Base-by-base conservation (phyloP, 2,797 vertebrate species). In the Decapterus maruadsi region DNA sequence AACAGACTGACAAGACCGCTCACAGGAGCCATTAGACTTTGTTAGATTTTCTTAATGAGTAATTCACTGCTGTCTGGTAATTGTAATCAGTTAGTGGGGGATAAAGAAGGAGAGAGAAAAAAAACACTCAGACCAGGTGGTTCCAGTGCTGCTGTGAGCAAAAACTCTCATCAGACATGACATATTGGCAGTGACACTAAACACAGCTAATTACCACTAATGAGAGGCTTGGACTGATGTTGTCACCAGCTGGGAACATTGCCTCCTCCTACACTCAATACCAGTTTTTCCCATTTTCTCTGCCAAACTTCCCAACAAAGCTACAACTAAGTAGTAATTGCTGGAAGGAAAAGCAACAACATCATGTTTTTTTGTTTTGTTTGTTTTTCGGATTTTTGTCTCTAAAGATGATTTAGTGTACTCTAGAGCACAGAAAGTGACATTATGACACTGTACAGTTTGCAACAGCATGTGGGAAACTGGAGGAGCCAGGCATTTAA, bases 171-270 rank as follows among this genome's bases (percentile, higher is more conserved):
- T 93, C 91, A 89, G 73, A 90, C 85, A 81, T 80, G 90, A 88
- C 87, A 87, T 90, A 91, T 88, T 93, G 92, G 88, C 73, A 2
- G 81, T 89, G 90, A 89, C 93, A 90, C 89, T 92, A 92, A 94
- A 90, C 85, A 92, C 82, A 72, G 85, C 87, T 92, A 93, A 94
- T 94, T 93, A 92, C 68, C 61, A 71, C 72, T 92, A 94, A 94
- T 89, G 89, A 93, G 88, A 78, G 83, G 81, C 83, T 91, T 91
- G 88, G 87, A 87, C 83, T 88, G 89, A 91, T 88, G 88, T 88
- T 89, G 85, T 89, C 89, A 91, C 85, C 89, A 90, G 89, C 91
- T 91, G 92, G 79, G 82, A 87, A 80, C 42, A 62, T 60, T 55
- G 79, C 70, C 61, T 84, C 84, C 75, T 74, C 84, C 83, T 83